Conservation (phyloP, 2,888 invertebrate genomes). For the Mechanitis messenoides region DNA sequence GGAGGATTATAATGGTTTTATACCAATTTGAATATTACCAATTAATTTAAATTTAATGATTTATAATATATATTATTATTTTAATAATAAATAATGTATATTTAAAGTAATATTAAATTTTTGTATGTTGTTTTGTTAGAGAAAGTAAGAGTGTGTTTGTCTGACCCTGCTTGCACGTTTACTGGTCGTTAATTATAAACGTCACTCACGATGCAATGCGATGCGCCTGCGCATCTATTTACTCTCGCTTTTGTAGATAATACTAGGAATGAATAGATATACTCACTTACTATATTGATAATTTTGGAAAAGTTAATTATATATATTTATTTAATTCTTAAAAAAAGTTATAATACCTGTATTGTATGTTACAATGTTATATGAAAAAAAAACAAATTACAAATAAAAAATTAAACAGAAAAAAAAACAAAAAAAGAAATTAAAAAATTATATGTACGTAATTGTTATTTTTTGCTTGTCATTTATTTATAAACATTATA, state of each 20-base stretch:
- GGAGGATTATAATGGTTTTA: conserved; percentile 7
- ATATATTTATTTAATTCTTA: no score
- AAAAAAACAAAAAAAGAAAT: no score
- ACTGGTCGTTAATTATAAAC: conserved; percentile 38
- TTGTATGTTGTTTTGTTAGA: conserved; percentile 8
- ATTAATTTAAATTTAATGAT: neutral
- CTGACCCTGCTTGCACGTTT: conserved; percentile 26
- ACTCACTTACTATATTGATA: neutral
- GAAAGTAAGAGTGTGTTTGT: conserved; percentile 34
- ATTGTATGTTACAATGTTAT: no score
- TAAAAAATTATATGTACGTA: no score
- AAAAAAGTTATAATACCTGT: no score
- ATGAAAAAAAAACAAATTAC: no score
- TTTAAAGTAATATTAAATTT: conserved; percentile 10
- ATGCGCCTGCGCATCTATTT: conserved; percentile 53
- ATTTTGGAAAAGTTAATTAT: no score
- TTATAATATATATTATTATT: neutral
- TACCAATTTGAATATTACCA: neutral
- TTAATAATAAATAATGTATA: neutral
- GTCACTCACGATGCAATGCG: conserved; percentile 47
- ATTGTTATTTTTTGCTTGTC: no score
- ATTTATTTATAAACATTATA: no score
- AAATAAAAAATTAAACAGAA: no score
- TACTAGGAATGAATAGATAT: conserved; percentile 32
- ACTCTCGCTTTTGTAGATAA: conserved; percentile 56